phyloP scores from a whole-genome alignment of 2,113 vertebrate genomes.

The Phocoena phocoena region DNA sequence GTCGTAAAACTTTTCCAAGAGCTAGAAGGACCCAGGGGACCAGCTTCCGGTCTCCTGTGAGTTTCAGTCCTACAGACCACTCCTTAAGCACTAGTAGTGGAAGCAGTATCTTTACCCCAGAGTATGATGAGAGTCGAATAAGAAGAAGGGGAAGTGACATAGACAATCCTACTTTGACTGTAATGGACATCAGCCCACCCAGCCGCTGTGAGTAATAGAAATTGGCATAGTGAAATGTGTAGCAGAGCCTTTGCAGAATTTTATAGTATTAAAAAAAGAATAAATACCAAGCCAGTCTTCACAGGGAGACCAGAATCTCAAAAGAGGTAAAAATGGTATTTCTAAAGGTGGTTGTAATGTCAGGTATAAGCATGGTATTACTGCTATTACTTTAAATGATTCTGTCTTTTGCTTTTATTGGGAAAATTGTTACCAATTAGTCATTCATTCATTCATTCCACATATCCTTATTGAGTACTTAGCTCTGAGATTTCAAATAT shows the following conservation, averaged over 20 bases:
- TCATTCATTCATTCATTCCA: neutral
- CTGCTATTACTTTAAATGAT: neutral
- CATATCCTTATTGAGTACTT: neutral
- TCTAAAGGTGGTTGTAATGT: neutral
- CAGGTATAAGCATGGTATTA: neutral
- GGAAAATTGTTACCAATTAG: neutral
- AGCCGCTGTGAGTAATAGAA: conserved; percentile 93
- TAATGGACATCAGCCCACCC: conserved; percentile 98
- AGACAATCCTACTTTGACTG: conserved; percentile 93
- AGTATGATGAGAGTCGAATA: conserved; percentile 92
- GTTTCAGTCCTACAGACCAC: conserved; percentile 96
- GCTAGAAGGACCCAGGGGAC: conserved; percentile 95
- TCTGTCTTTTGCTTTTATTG: neutral
- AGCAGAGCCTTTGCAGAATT: neutral
- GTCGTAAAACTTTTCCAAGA: conserved; percentile 97
- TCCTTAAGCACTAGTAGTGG: conserved; percentile 97
- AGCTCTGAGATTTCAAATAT: neutral
- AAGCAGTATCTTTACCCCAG: conserved; percentile 95
- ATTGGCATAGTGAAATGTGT: neutral
- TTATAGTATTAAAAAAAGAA: conserved; percentile 8
- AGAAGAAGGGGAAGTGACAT: conserved; percentile 95
- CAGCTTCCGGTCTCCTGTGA: conserved; percentile 94
- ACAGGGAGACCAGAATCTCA: neutral
- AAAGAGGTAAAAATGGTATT: neutral
- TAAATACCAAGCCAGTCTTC: neutral